Conservation (phyloP, 2,888 invertebrate species). For the Eutolmus rufibarbis region DNA sequence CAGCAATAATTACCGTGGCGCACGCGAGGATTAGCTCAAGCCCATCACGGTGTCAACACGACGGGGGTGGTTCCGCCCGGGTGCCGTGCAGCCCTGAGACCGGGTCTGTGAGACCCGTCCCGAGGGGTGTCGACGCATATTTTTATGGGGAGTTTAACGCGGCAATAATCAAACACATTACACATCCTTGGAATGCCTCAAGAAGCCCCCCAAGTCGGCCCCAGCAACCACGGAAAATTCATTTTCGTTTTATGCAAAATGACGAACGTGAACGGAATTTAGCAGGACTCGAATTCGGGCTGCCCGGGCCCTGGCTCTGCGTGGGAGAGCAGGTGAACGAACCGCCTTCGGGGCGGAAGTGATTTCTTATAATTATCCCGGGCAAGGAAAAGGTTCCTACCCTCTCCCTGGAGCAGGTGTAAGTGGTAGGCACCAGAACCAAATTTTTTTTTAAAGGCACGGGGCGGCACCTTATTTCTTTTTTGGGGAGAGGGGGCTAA, state of each 20-base stretch:
- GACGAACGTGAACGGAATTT: constrained; percentile 35
- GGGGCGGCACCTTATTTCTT: background rate
- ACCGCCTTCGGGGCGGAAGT: background rate
- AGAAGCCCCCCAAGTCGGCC: background rate
- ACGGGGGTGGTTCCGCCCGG: background rate
- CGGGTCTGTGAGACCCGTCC: background rate
- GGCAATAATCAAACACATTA: constrained; percentile 25
- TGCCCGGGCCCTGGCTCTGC: background rate
- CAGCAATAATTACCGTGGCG: constrained; percentile 6
- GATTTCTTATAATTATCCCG: constrained; percentile 23
- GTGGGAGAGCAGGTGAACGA: background rate
- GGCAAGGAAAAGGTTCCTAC: background rate
- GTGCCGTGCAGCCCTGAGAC: background rate
- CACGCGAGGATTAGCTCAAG: background rate
- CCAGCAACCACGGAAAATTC: constrained; percentile 2
- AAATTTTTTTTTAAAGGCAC: background rate
- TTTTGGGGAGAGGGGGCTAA: background rate
- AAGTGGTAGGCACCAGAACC: background rate
- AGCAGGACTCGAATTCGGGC: background rate
- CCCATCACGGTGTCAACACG: background rate
- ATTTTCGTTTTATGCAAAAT: constrained; percentile 36
- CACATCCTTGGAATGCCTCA: constrained; percentile 3
- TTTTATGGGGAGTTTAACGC: constrained; percentile 5
- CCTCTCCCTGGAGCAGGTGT: background rate
- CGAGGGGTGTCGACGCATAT: background rate